phyloP scores from a whole-genome alignment of 1,140 invertebrate genomes.

The Musca vetustissima region DNA sequence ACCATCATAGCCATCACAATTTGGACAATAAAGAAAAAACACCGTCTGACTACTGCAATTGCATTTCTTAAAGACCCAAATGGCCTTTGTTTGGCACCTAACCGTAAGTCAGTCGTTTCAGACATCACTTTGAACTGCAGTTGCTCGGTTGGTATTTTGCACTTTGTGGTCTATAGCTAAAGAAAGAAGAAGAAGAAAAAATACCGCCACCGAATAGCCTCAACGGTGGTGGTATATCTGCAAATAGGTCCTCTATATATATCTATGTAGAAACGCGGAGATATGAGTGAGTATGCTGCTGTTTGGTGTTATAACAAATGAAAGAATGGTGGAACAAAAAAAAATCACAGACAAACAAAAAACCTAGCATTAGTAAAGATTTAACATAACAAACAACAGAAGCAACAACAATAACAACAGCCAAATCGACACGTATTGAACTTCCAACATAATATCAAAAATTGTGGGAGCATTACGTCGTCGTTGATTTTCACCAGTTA shows the following conservation, averaged over 20 bases:
- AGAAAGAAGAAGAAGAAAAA: too few relatives aligned
- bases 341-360: too few relatives aligned
- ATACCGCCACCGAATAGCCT: too few relatives aligned
- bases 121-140: slow-evolving; percentile 19
- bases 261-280: too few relatives aligned
- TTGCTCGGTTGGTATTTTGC: not conserved
- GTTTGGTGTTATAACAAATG: slow-evolving; percentile 14
- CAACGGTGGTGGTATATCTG: too few relatives aligned
- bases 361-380: slow-evolving; percentile 13
- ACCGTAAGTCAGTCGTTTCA: slow-evolving; percentile 24
- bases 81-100: slow-evolving; percentile 30
- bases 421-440: slow-evolving; percentile 14
- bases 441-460: slow-evolving; percentile 12
- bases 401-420: too few relatives aligned
- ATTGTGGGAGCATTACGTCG: slow-evolving; percentile 16
- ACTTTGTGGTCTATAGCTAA: not conserved
- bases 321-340: not conserved
- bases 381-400: slow-evolving; percentile 15
- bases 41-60: not conserved
- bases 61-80: slow-evolving; percentile 28
- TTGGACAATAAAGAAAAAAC: slow-evolving; percentile 11
- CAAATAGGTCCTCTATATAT: too few relatives aligned
- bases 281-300: not conserved
- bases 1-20: slow-evolving; percentile 4
- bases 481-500: not conserved